Evolutionary conservation across 2,888 invertebrate species (phyloP), one percentile per base, ranked within the genome.

Genomic region (Slavum lentiscoides): DNA sequence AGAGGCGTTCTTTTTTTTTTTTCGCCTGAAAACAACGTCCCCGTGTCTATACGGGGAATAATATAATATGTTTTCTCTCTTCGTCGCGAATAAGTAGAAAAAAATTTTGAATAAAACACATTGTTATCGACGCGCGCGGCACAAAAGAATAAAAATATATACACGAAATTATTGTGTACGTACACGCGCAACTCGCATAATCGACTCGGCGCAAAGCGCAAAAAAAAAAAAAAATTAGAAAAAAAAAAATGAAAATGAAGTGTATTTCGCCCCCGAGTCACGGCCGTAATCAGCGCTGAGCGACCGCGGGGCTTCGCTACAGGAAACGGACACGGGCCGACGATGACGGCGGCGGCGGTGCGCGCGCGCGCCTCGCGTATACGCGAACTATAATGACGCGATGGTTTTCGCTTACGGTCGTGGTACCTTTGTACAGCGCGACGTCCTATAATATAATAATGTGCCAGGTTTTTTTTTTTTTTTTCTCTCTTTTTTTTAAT

Each of bases 381-480:
- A 43, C 43, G 43, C 43, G 68, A 77, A 80, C 70, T 80, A n/a
- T n/a, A 80, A 80, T 70, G 77, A 80, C 62, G 77, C 55, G 64
- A 80, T 64, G 55, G 68, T 80, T 77, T 77, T 77, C 53, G 69
- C 69, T n/a, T n/a, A n/a, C n/a, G n/a, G n/a, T n/a, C 21, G 69
- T 68, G 7, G 43, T 43, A 43, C 43, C 43, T 43, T 43, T 43
- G 9, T 64, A 62, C n/a, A 21, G 39, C 58, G 17, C 58, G 76
- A 13, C 2, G 3, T 59, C 68, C 58, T 49, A 3, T 21, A 49
- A 58, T 66, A 74, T 61, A 69, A 77, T 76, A 77, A 68, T 53
- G 30, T 55, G 43, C 59, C 4, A 43, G 64, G 64, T 55, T 15
- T 62, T 62, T 53, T 64, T 68, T 58, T 39, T 39, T 39, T 39